phyloP scores from a whole-genome alignment of 2,113 vertebrate genomes.

The Leptobrachium ailaonicum region DNA sequence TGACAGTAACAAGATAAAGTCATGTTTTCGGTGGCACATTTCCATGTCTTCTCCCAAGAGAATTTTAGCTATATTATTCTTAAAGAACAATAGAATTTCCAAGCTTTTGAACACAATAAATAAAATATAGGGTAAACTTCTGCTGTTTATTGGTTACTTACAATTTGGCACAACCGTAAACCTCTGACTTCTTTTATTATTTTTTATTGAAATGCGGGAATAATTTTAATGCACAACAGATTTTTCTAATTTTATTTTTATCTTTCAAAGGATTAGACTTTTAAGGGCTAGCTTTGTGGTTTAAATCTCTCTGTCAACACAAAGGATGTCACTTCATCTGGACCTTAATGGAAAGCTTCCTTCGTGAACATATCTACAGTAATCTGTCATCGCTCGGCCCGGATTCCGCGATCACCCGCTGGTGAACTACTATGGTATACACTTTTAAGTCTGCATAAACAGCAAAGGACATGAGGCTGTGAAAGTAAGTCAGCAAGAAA shows the following conservation, averaged over 20 bases:
- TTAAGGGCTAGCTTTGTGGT: not conserved
- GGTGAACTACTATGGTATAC: not conserved
- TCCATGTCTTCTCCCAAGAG: slow-evolving; percentile 1
- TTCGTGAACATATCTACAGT: not conserved
- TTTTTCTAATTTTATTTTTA: not conserved
- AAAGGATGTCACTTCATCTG: not conserved
- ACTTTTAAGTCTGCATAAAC: no score
- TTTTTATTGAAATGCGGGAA: no score
- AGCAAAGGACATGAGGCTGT: no score
- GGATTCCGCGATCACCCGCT: not conserved
- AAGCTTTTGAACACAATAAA: not conserved
- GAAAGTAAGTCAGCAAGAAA: no score
- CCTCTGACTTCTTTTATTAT: not conserved
- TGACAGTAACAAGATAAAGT: not conserved
- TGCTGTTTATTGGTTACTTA: not conserved
- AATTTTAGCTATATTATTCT: not conserved
- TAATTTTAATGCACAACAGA: not conserved
- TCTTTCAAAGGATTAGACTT: not conserved
- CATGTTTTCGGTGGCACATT: not conserved
- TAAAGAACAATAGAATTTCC: not conserved
- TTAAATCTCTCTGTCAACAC: not conserved
- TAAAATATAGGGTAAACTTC: not conserved
- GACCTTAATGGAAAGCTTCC: not conserved
- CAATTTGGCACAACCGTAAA: not conserved
- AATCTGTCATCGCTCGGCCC: not conserved